Base-by-base conservation (phyloP, 2,888 invertebrate species). In the Antheraea assamensis region DNA sequence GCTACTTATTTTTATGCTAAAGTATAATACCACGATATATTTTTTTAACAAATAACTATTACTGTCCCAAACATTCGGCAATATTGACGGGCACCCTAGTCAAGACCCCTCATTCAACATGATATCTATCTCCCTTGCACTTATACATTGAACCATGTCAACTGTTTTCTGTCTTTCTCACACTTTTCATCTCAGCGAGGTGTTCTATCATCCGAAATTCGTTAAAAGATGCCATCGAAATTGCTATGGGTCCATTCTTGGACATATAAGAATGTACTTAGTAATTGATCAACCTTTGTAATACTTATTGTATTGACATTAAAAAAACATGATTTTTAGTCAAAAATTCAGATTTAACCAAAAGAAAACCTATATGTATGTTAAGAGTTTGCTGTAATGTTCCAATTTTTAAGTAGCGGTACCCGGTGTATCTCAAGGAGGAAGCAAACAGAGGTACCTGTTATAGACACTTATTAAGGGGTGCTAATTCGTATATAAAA, bases 81-180 rank as follows among this genome's bases (percentile, higher is more conserved):
- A 70, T 55, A 30, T 66, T 61, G 10, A 35, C 31, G 52, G 85
- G 77, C 77, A 81, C 81, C 82, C 84, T 86, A 88, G 82, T 80
- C 84, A 81, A 91, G 90, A 91, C 91, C 92, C 92, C 91, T 91
- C 92, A 90, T 92, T 92, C 92, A 90, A 68, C 86, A 86, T 85
- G 83, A 81, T 73, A 70, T 76, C 87, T 81, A 47, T 90, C 91
- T 86, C 88, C 74, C 85, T 92, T 84, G 75, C 84, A 81, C 91
- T 76, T 76, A 64, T 31, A 70, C 30, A 64, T 30, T 35, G 72
- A 75, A 75, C 75, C 58, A 78, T 73, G 75, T 58, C 73, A 76
- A 74, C 74, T 76, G 77, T 81, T 35, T 15, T 64, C 52, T 68
- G 77, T 83, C 84, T 77, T 82, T 84, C 81, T 84, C 83, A 78